These are phyloP conservation scores for Ditylenchus dipsaci DNA, from an alignment of 1,140 invertebrate genomes.

Conservation along the genomic window DNA sequence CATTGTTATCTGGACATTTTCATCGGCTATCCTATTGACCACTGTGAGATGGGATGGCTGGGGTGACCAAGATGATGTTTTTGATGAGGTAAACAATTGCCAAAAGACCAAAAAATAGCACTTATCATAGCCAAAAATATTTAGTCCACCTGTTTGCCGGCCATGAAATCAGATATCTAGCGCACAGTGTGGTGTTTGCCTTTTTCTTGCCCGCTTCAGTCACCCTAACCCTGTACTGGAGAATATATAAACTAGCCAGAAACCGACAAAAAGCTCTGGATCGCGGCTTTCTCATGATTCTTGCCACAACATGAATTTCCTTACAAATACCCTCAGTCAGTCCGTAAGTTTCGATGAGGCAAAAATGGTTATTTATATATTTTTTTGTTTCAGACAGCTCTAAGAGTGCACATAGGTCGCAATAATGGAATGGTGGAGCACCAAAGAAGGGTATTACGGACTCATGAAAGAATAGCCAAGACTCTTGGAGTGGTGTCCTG, in stretches of 20 bases:
- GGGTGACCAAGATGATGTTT: constrained; percentile 3
- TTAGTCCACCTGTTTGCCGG: constrained; percentile 53
- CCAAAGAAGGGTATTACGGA: constrained; percentile 52
- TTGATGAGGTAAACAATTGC: constrained; percentile 17
- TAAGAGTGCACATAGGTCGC: constrained; percentile 54
- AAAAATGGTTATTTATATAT: not conserved
- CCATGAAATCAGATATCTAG: constrained; percentile 57
- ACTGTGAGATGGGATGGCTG: constrained; percentile 52
- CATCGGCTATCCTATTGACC: constrained; percentile 59
- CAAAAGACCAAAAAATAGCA: not conserved
- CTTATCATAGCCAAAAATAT: constrained; percentile 15
- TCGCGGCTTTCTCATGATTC: constrained; percentile 56
- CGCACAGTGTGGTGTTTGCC: constrained; percentile 55
- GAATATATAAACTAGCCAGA: constrained; percentile 53
- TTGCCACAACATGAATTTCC: constrained; percentile 58
- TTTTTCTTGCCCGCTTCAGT: constrained; percentile 56
- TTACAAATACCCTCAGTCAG: constrained; percentile 48
- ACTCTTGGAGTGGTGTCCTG: constrained; percentile 62
- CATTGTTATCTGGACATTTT: constrained; percentile 76
- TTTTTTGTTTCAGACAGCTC: constrained; percentile 46
- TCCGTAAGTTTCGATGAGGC: constrained; percentile 23
- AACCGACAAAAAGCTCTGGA: constrained; percentile 56
- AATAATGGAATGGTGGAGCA: constrained; percentile 58
- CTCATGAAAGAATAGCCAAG: constrained; percentile 62
- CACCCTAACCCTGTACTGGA: constrained; percentile 56